Conservation (phyloP, 2,797 vertebrate species). For the Eidolon dupreanum region DNA sequence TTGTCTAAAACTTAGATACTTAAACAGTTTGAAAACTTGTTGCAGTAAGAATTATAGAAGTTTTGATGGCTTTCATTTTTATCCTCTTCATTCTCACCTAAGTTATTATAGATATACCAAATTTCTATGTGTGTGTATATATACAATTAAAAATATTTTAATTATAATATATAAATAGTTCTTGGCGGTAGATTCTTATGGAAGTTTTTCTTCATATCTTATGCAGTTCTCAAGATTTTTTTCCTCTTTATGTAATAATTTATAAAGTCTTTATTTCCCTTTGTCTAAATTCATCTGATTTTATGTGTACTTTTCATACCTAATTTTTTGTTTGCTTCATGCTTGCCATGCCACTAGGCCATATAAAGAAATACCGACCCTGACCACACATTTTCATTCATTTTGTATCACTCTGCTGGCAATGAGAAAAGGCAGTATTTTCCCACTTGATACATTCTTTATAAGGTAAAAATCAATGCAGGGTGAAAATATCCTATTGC, state of each 20-base stretch:
- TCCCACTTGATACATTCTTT: neutral
- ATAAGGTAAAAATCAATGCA: neutral
- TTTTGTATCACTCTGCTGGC: neutral
- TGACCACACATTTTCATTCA: neutral
- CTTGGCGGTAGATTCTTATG: neutral
- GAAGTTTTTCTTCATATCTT: conserved; percentile 26
- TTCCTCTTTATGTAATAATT: neutral
- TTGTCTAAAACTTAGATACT: neutral
- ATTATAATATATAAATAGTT: neutral
- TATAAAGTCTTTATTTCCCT: neutral
- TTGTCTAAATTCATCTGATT: neutral
- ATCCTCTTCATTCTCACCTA: neutral
- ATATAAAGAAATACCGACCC: neutral
- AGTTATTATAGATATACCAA: neutral
- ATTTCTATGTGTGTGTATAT: conserved; percentile 13
- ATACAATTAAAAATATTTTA: conserved; percentile 19
- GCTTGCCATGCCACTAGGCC: neutral
- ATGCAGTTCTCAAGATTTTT: neutral
- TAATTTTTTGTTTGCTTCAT: neutral
- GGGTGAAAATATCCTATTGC: neutral
- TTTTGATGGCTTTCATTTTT: neutral
- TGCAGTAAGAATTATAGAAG: neutral
- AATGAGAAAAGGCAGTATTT: conserved; percentile 24
- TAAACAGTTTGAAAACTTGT: neutral
- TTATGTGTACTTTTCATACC: neutral